These are phyloP conservation scores for Drosophila sproati DNA, from an alignment of 1,140 invertebrate species.

Conservation along the genomic window DNA sequence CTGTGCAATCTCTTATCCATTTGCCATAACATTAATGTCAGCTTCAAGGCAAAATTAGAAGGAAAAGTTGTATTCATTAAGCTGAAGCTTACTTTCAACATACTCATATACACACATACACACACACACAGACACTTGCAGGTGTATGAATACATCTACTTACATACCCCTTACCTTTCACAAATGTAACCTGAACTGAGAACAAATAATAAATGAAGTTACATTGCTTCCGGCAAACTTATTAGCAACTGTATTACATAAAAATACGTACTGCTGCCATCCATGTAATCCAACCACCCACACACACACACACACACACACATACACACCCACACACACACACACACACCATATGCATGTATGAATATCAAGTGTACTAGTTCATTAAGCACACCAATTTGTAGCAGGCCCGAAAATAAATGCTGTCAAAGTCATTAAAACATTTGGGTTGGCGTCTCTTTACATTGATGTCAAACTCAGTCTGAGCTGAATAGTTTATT, in stretches of 20 bases:
- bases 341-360: too few species aligned
- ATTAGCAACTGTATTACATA: conserved; percentile 31
- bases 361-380: neutral
- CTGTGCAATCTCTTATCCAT: conserved; percentile 40
- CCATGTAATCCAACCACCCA: too few species aligned
- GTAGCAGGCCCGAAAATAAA: neutral
- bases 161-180: neutral
- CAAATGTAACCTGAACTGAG: neutral
- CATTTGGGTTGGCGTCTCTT: neutral
- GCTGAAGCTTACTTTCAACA: conserved; percentile 16
- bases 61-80: conserved; percentile 31
- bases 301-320: too few species aligned
- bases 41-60: conserved; percentile 29
- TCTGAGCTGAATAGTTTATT: neutral
- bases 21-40: conserved; percentile 43
- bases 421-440: neutral
- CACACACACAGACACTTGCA: neutral
- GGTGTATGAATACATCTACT: too few species aligned
- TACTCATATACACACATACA: neutral
- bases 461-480: neutral
- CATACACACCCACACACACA: too few species aligned
- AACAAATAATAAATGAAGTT: conserved; percentile 41
- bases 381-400: neutral
- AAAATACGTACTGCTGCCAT: too few species aligned
- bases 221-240: conserved; percentile 24